Evolutionary conservation across 2,888 invertebrate species (phyloP), one percentile per base, ranked within the genome.

Genomic region (Mythimna loreyi): DNA sequence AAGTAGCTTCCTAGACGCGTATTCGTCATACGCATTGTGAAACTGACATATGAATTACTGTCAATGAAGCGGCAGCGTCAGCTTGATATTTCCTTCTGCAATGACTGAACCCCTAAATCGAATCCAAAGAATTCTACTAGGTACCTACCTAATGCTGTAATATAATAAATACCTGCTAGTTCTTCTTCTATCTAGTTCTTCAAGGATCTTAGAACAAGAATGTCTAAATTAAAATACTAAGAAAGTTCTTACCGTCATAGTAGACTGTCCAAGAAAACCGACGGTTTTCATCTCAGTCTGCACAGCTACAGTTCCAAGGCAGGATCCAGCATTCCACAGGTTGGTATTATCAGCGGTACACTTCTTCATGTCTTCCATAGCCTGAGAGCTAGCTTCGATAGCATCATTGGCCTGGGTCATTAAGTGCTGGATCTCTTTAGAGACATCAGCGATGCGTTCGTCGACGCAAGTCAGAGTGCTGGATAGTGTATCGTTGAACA

Each of bases 211-310:
- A 36, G 36, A 36, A 36, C 40, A 19, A 19, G 6, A 4, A 19
- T 40, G 16, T 16, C 19, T 19, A 5, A 40, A 40, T 6, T 45
- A 45, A n/a, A 45, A 45, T 45, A 45, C 2, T 45, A n/a, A 11
- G n/a, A 30, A 13, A 3, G 4, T 23, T 69, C 88, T 89, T 88
- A 95, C 95, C 86, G 88, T 75, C 40, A 93, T 59, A 63, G 89
- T 92, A 80, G 87, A 92, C 69, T 92, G 90, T 5, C 90, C 85
- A 19, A 90, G 65, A 62, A 90, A 92, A 11, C 85, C 67, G 9
- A 87, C 84, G 25, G 88, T 89, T 65, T 89, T 90, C 59, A 92
- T 75, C 85, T 96, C 91, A n/a, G 91, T 88, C 40, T 87, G 88
- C 40, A 94, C 30, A 40, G 92, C 92, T 3, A 94, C 81, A 7